These are phyloP conservation scores for Sapajus apella DNA, from an alignment of 2,113 vertebrate species.

Conservation along the genomic window DNA sequence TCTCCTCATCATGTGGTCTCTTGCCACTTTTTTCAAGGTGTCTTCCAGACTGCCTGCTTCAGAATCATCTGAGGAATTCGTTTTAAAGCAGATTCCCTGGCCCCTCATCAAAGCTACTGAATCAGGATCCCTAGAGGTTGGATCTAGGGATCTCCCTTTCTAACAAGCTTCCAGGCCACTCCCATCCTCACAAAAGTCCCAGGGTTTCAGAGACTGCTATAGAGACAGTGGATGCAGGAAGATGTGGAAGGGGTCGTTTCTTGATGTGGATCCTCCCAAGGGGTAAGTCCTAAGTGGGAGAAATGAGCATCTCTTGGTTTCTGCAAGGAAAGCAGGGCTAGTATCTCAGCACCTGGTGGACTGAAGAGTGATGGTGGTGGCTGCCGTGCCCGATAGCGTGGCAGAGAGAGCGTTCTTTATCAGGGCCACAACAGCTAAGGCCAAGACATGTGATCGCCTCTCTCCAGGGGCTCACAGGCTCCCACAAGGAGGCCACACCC, in stretches of 20 bases:
- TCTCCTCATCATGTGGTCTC: neutral
- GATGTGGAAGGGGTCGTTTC: neutral
- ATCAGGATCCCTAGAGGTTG: neutral
- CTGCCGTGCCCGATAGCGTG: accelerated
- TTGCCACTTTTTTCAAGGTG: neutral
- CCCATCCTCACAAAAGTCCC: neutral
- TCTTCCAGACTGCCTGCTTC: neutral
- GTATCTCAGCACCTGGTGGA: neutral
- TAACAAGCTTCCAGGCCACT: neutral
- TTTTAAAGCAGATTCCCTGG: neutral
- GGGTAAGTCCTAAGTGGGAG: neutral
- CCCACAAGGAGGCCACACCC: neutral
- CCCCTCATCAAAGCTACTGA: neutral
- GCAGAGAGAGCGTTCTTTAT: neutral
- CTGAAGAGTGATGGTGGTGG: neutral
- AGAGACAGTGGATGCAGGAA: neutral
- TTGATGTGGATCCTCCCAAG: neutral
- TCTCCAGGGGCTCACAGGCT: neutral
- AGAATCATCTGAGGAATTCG: neutral
- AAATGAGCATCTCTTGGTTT: neutral
- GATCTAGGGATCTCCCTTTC: neutral
- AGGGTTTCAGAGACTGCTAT: neutral
- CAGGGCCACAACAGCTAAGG: neutral
- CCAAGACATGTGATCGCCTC: neutral
- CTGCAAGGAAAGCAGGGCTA: neutral